Conservation (phyloP, 2,888 invertebrate species). For the Lypha dubia region DNA sequence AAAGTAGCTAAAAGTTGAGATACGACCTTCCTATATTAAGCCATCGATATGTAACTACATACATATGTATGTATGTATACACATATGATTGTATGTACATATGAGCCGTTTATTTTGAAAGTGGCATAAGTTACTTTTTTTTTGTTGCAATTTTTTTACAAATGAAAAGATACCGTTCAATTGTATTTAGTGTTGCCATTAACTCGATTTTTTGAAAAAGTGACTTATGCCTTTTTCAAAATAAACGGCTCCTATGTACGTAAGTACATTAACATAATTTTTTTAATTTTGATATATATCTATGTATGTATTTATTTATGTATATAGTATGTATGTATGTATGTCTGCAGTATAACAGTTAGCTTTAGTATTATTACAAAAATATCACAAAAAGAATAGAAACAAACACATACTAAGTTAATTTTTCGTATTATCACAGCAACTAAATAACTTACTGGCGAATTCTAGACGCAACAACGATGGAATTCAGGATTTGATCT, state of each 20-base stretch:
- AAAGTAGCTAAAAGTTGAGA: no score
- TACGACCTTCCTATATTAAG: no score
- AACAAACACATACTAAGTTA: conserved; percentile 72
- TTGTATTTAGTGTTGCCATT: no score
- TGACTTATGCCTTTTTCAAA: no score
- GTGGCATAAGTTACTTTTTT: neutral
- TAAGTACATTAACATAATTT: no score
- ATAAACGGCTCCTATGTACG: no score
- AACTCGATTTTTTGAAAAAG: no score
- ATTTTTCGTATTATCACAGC: conserved; percentile 80
- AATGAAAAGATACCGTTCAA: no score
- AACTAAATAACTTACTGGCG: conserved; percentile 78
- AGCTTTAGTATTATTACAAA: conserved; percentile 45
- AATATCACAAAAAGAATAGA: conserved; percentile 36
- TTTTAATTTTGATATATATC: conserved; percentile 9
- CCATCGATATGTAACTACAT: conserved; percentile 25
- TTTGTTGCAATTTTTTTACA: neutral
- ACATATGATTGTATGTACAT: neutral
- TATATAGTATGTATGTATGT: conserved; percentile 24
- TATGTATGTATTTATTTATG: neutral
- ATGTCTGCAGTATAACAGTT: conserved; percentile 29
- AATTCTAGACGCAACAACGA: conserved; percentile 77
- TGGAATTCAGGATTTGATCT: conserved; percentile 79
- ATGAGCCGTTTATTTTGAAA: neutral
- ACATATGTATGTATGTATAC: neutral